Base-by-base conservation (phyloP, 2,888 invertebrate genomes). In the Eucera pruinosa region DNA sequence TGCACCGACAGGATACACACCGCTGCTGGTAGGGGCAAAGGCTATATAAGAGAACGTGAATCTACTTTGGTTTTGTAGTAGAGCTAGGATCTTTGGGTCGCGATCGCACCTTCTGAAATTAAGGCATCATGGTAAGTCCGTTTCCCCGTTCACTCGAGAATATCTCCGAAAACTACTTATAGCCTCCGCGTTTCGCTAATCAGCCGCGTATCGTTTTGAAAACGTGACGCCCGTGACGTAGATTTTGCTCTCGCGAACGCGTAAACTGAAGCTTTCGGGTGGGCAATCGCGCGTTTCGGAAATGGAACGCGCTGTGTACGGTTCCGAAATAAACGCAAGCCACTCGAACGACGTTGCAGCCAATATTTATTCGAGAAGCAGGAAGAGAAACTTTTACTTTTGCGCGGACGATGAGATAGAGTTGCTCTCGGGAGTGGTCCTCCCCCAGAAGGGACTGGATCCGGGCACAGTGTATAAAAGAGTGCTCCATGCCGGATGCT, bases 21-120 rank as follows among this genome's bases (percentile, higher is more conserved):
- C n/a, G n/a, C 65, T 65, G 39, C 64, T 39, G 86, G 91, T 85
- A 88, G 90, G 90, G 89, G 85, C 86, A 88, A 86, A 90, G 86
- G 89, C 91, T 91, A 91, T 92, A 91, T 91, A 92, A 92, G 89
- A 86, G 85, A 89, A 89, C 81, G 87, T 85, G 86, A 83, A 82
- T 85, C 77, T 80, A 86, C 76, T 79, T 88, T 87, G 84, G 78
- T 88, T 88, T 90, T 91, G 88, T 89, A 91, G 91, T 91, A 75
- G 82, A 86, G 87, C 88, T 85, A 88, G 87, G 80, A 88, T 82
- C 85, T 80, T 88, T 85, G 87, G 86, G 87, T 81, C 80, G 85
- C 74, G 86, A 77, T 77, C 67, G 36, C 81, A 76, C 64, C 72
- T 83, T 84, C 80, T 60, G 50, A 39, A 71, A 70, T 54, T 70